phyloP scores from a whole-genome alignment of 2,797 vertebrate species.

The Chloroceryle inda region DNA sequence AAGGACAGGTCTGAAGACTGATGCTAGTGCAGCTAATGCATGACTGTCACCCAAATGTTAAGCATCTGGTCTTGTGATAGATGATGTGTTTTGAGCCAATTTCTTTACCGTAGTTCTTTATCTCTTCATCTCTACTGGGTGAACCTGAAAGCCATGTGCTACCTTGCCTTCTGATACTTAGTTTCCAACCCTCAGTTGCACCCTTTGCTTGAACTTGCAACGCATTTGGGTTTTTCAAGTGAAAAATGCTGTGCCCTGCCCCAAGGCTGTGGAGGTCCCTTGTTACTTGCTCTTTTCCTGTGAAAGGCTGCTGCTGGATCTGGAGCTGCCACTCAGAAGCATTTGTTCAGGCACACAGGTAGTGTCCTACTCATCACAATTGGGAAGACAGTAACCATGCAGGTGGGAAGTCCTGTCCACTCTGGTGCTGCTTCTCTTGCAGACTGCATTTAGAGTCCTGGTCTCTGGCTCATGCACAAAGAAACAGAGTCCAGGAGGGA shows the following conservation, averaged over 20 bases:
- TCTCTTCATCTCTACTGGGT: background rate
- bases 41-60: background rate
- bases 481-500: background rate
- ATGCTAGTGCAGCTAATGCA: background rate
- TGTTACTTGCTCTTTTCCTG: background rate
- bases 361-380: accelerated
- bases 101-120: background rate
- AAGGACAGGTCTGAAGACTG: background rate
- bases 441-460: accelerated
- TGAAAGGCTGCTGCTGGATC: accelerated
- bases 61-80: background rate
- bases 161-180: background rate
- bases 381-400: accelerated
- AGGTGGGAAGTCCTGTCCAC: background rate
- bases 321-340: background rate
- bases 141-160: background rate
- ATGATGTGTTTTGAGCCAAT: accelerated
- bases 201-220: background rate
- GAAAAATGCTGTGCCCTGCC: background rate
- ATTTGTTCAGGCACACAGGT: background rate
- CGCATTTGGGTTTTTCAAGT: accelerated
- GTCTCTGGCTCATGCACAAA: background rate
- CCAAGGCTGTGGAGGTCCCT: accelerated
- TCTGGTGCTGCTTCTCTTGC: background rate
- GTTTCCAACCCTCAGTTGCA: background rate